Evolutionary conservation across 2,797 vertebrate genomes (phyloP).

Genomic region (Atherinosoma microstoma): DNA sequence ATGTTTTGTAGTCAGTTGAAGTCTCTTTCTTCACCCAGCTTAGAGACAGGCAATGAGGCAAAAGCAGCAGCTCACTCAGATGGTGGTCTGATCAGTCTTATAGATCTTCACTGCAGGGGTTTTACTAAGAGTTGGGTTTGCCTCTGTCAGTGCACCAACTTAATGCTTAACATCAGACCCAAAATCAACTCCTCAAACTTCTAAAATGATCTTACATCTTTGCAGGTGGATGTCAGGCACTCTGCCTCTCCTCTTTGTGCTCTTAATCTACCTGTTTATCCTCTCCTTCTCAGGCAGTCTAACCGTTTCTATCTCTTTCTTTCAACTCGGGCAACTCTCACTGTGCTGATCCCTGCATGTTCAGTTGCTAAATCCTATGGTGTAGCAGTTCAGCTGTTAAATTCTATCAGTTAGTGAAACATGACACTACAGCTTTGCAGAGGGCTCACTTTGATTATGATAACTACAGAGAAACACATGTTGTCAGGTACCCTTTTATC

Average conservation of each 20-base stretch:
- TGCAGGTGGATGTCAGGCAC: slow-evolving; percentile 21
- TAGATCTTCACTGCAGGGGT: slow-evolving; percentile 72
- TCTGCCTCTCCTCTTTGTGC: slow-evolving; percentile 37
- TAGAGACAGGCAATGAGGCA: slow-evolving; percentile 52
- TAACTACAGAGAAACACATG: slow-evolving; percentile 47
- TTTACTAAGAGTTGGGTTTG: slow-evolving; percentile 41
- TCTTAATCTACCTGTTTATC: slow-evolving; percentile 60
- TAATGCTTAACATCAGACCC: slow-evolving; percentile 61
- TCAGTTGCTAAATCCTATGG: slow-evolving; percentile 45
- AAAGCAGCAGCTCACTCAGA: slow-evolving; percentile 55
- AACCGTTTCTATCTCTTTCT: slow-evolving; percentile 35
- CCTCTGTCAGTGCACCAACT: slow-evolving; percentile 35
- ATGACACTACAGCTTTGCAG: slow-evolving; percentile 45
- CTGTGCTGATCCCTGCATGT: slow-evolving; percentile 52
- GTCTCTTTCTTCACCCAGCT: slow-evolving; percentile 49
- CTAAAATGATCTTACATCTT: slow-evolving; percentile 42
- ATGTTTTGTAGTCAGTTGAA: slow-evolving; percentile 63
- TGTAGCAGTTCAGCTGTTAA: slow-evolving; percentile 42
- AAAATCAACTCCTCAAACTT: slow-evolving; percentile 53
- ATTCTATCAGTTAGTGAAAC: slow-evolving; percentile 55
- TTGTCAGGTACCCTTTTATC: slow-evolving; percentile 36
- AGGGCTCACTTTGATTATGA: slow-evolving; percentile 60
- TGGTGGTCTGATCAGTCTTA: slow-evolving; percentile 72
- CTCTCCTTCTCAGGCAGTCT: slow-evolving; percentile 37
- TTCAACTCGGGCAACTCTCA: slow-evolving; percentile 37